Base-by-base conservation (phyloP, 2,888 invertebrate genomes). In the Cerastis leucographa region DNA sequence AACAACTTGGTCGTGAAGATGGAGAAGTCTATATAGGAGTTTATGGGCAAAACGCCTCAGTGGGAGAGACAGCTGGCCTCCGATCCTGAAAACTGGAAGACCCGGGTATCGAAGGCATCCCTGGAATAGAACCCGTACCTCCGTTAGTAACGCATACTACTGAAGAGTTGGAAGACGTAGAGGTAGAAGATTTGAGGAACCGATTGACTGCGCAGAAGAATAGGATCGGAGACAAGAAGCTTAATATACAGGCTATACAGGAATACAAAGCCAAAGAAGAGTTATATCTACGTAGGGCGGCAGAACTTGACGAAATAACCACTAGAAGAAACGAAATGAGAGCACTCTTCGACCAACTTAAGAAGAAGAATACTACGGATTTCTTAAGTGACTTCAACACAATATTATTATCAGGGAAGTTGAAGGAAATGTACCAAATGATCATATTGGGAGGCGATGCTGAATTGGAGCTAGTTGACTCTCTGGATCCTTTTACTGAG, bases 341-440 rank as follows among this genome's bases (percentile, higher is more conserved):
- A n/a, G 97, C 97, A 2, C 92, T 97, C 4, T 97, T 97, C 87
- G 98, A 98, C 76, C 97, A 97, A 77, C 95, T 99, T 0, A 97
- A 97, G 68, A 98, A 98, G 92, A 98, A 97, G 89, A 97, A 98
- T 46, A 97, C 97, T 76, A 97, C 97, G 0, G 99, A 99, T 91
- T 99, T 99, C 93, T 97, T 98, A 95, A 95, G 91, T 44, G 96
- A 99, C 6, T 99, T 99, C 91, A 97, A 97, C 75, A 97, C 98
- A n/a, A 99, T n/a, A n/a, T n/a, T n/a, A n/a, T n/a, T 99, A 86
- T 98, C 98, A 0, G 96, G 97, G 7, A 99, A 99, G 91, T 95
- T 99, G 12, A 99, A 99, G 90, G 99, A 99, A 95, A 99, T 99
- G 98, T 99, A 99, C 92, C 99, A 99, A 93, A 99, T 99, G 99